Percentiles rank a stretch among this genome's conserved stretches.
These are phyloP conservation scores for Cydia fagiglandana DNA, from an alignment of 1,140 invertebrate genomes.

Conservation along the genomic window DNA sequence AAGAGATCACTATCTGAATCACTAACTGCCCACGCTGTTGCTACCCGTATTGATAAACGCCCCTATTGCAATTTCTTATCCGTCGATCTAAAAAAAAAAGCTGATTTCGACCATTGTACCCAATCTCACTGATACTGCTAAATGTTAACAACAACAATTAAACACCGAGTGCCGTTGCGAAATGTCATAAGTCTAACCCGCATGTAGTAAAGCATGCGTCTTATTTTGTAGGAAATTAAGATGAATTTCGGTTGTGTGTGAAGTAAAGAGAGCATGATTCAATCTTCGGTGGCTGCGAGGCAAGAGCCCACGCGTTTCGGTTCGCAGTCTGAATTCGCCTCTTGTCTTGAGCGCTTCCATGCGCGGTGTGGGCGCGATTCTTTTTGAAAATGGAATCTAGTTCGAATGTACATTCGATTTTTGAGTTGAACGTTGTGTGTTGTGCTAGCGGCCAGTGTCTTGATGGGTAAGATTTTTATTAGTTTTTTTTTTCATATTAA, in stretches of 20 bases:
- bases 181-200: background rate
- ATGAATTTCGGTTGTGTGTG: constrained; percentile 21
- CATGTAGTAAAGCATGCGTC: constrained; percentile 10
- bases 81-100: background rate
- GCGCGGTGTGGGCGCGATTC: constrained; percentile 55
- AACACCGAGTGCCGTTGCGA: background rate
- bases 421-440: constrained; percentile 1
- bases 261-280: constrained; percentile 58
- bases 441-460: constrained; percentile 10
- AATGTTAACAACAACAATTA: constrained; percentile 31
- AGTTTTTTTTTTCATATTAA: background rate
- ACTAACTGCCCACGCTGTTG: background rate
- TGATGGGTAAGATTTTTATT: constrained; percentile 3
- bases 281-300: constrained; percentile 53
- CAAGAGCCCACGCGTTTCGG: constrained; percentile 67
- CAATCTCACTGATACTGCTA: constrained; percentile 25
- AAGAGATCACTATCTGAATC: too few relatives aligned
- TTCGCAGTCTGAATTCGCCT: constrained; percentile 53
- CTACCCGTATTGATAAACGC: constrained; percentile 6
- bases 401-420: background rate
- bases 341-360: constrained; percentile 60
- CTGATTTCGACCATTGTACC: constrained; percentile 26
- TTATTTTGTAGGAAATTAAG: constrained; percentile 14
- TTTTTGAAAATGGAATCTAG: constrained; percentile 48
- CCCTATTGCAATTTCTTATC: constrained; percentile 14